These are phyloP conservation scores for Lonchura striata DNA, from an alignment of 2,113 vertebrate species.

Conservation along the genomic window DNA sequence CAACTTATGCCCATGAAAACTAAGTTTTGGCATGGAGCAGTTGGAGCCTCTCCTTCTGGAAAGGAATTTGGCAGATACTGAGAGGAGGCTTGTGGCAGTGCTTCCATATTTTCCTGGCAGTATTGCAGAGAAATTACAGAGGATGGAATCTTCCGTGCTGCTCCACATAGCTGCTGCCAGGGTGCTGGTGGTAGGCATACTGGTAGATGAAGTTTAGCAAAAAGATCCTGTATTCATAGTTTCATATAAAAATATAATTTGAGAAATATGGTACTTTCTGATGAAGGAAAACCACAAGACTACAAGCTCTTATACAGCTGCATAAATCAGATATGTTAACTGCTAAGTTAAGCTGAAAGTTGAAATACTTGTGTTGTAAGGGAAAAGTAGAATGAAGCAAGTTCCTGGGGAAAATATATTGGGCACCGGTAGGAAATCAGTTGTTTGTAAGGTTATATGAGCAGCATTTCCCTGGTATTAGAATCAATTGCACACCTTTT, in stretches of 20 bases:
- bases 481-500: not conserved
- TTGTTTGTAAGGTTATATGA: not conserved
- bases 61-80: conserved; percentile 24
- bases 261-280: not conserved
- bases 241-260: not conserved
- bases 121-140: conserved; percentile 4
- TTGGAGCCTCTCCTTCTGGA: conserved; percentile 31
- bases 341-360: not conserved
- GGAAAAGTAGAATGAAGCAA: not conserved
- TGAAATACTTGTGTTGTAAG: not conserved
- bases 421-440: not conserved
- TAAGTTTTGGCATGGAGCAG: not conserved
- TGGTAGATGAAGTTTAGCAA: not conserved
- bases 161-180: not conserved
- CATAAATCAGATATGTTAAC: not conserved
- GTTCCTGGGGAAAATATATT: not conserved
- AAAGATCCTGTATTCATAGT: not conserved
- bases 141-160: conserved; percentile 40
- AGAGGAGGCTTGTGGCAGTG: conserved; percentile 16
- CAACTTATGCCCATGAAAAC: not conserved
- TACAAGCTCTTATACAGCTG: not conserved
- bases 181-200: not conserved
- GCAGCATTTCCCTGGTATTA: not conserved
- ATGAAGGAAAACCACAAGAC: not conserved
- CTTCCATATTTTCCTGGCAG: conserved; percentile 44